Evolutionary conservation across 2,888 invertebrate genomes (phyloP), one percentile per base, ranked within the genome.

Genomic region (Pseudococcus viburni): DNA sequence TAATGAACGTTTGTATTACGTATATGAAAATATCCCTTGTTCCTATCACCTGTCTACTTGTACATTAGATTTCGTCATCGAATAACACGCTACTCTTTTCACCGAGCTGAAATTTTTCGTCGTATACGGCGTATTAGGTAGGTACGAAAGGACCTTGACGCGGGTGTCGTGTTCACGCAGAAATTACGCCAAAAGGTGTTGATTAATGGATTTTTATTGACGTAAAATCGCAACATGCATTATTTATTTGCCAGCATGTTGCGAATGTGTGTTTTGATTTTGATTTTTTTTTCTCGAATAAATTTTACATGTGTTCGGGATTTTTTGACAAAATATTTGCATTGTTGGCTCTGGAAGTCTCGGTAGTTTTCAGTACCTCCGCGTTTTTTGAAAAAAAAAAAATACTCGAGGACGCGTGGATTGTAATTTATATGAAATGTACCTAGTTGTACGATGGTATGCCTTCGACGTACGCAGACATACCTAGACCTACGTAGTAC

Each of bases 191-290:
- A 26, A 22, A 26, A 68, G n/a, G 22, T 26, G 26, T 26, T 68
- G 68, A 68, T 68, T 26, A 68, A 68, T 68, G 68, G 68, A 12
- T 68, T 68, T 68, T 68, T 68, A 68, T 68, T 68, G 68, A 68
- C 68, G 68, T 68, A 68, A 68, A 68, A 68, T 68, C 26, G 26
- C 68, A 68, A 68, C 22, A 5, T 68, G 68, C 26, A 68, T 68
- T 68, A 26, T 26, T 68, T 68, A 26, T 26, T 22, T 68, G 68
- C 22, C 68, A 26, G n/a, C 55, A 68, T 68, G 15, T 68, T 68
- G 26, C 68, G 26, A 22, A 68, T 15, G 68, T 26, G 68, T 26
- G 26, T 22, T 68, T 68, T 68, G 68, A 68, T 11, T 68, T 68
- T 11, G 15, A 26, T 22, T 22, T 68, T 68, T 68, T 68, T 68